Evolutionary conservation across 2,888 invertebrate species (phyloP), one percentile per base, ranked within the genome.

Genomic region (Leptinotarsa haldemani): DNA sequence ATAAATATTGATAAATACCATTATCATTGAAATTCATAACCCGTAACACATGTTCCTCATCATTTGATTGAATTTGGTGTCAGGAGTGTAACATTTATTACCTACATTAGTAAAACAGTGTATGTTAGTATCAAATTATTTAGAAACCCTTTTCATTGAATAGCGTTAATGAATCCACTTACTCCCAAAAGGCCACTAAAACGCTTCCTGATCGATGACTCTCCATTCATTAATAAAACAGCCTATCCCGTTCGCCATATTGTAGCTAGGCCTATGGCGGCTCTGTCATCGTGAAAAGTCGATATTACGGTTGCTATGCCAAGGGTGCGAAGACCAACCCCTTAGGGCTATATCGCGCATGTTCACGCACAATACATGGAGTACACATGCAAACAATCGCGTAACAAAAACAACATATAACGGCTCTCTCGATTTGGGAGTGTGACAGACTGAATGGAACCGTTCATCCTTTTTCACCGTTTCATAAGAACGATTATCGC

Each of bases 251-350:
- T 79, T 75, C 82, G 82, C 82, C 82, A 82, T 82, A 77, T 81
- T 81, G 78, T 77, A 75, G 75, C 18, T 16, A 40, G 52, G 18
- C 67, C 18, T 80, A 80, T 79, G 81, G 80, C 80, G 80, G 78
- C 80, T 79, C 77, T 74, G 79, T 76, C 74, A 78, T 80, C 81
- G 80, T 81, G 82, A 83, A 84, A 84, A 83, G 84, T 84, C 84
- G 83, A 84, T 84, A 84, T 78, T 78, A 78, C 80, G 79, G 83
- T 84, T 83, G 84, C 83, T 82, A 83, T 82, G 83, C 78, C 79
- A 77, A 77, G 82, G 83, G 80, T 80, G 81, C 80, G 77, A 81
- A 79, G 80, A 80, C 79, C 81, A 82, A 82, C 82, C 80, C 81
- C 72, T 53, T 40, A 74, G 77, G 78, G 78, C 75, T 53, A 78